Conservation (phyloP, 2,888 invertebrate genomes). For the Drosophila anomalata region DNA sequence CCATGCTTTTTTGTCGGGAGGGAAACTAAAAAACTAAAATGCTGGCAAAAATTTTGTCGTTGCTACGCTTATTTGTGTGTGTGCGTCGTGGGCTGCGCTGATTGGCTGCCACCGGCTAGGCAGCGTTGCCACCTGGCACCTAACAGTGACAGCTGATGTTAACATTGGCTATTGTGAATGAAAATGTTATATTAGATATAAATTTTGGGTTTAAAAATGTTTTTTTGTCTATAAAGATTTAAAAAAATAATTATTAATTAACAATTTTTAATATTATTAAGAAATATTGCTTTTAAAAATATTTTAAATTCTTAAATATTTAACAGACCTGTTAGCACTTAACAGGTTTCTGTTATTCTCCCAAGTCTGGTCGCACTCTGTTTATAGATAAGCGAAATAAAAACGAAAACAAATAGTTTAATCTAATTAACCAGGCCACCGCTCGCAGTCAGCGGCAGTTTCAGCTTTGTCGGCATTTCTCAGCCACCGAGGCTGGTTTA, state of each 20-base stretch:
- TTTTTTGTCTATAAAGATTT: neutral
- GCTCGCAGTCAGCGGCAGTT: neutral
- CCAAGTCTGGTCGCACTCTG: neutral
- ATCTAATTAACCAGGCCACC: constrained; percentile 29
- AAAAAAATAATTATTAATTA: neutral
- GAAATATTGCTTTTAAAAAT: neutral
- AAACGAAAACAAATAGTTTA: constrained; percentile 28
- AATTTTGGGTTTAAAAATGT: neutral
- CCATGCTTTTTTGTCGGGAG: constrained; percentile 26
- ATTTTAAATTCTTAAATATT: no score
- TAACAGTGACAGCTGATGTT: constrained; percentile 14
- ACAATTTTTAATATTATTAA: neutral
- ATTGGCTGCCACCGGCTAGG: constrained; percentile 68
- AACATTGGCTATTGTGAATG: neutral
- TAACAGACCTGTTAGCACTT: neutral
- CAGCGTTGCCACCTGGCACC: constrained; percentile 41
- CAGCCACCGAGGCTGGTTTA: no score
- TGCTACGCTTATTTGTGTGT: constrained; percentile 60
- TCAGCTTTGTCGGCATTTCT: neutral
- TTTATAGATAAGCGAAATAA: neutral
- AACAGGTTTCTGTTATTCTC: neutral
- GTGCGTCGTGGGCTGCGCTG: constrained; percentile 77
- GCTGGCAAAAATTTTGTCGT: constrained; percentile 60
- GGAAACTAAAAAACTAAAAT: constrained; percentile 38
- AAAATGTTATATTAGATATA: neutral